phyloP scores from a whole-genome alignment of 2,888 invertebrate genomes.

The Dascillus cervinus region DNA sequence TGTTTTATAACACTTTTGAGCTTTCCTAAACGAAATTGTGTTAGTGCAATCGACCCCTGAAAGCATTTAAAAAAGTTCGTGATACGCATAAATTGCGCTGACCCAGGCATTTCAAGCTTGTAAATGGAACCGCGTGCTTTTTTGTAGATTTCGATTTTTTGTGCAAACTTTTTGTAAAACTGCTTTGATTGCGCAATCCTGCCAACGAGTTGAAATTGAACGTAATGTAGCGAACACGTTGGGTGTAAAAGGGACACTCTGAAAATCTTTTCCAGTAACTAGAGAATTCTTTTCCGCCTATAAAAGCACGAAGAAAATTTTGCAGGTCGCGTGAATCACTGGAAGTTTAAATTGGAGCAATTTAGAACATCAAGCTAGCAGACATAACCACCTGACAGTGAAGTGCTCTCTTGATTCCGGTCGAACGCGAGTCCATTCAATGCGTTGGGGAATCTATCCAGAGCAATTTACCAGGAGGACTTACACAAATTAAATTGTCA shows the following conservation, averaged over 20 bases:
- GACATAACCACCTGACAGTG: slow-evolving; percentile 44
- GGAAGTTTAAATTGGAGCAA: slow-evolving; percentile 40
- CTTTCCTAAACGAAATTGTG: no score
- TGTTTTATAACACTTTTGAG: no score
- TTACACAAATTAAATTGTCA: slow-evolving; percentile 42
- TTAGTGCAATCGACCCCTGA: no score
- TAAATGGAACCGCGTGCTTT: background rate
- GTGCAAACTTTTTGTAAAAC: slow-evolving; percentile 2
- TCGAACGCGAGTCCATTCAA: slow-evolving; percentile 30
- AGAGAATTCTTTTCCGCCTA: background rate
- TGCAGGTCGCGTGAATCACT: slow-evolving; percentile 29
- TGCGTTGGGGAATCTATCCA: slow-evolving; percentile 34
- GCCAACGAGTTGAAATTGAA: no score
- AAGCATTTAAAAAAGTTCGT: no score
- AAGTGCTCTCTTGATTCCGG: slow-evolving; percentile 39
- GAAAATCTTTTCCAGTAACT: background rate
- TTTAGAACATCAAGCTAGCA: slow-evolving; percentile 41
- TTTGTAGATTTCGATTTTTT: background rate
- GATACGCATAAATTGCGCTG: no score
- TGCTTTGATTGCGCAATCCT: slow-evolving; percentile 12
- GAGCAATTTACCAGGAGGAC: slow-evolving; percentile 41
- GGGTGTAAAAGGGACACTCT: no score
- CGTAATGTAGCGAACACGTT: no score
- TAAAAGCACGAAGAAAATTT: no score
- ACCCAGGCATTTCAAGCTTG: no score